Evolutionary conservation across 2,797 vertebrate genomes (phyloP), one percentile per base, ranked within the genome.

Genomic region (Serranus cabrilla): DNA sequence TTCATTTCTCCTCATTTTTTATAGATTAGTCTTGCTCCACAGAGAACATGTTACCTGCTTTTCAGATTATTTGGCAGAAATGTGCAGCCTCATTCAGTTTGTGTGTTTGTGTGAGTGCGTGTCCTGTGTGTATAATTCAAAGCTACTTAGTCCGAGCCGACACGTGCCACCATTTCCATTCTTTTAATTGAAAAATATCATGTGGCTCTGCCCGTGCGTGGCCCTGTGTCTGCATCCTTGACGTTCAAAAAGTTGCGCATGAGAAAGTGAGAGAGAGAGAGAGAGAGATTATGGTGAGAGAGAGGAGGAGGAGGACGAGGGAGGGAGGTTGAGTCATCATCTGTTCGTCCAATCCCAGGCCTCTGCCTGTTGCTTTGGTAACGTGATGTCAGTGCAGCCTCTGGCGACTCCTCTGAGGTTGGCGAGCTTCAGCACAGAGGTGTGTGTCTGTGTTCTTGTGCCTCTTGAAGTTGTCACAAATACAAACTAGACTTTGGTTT

Each of bases 311-410:
- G 76, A 81, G 59, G 52, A 80, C 2, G 75, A 86, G 82, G 71
- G 80, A 88, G 86, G 65, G 76, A 74, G 74, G 81, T 90, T 93
- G 91, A 93, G 87, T 93, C 91, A 92, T 90, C 88, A 60, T 76
- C 60, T 56, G 69, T 67, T 88, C 25, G 16, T 77, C 90, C 91
- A 93, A 92, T 93, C 90, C 46, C 76, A 60, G 73, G 54, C 16
- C 55, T 88, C 81, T 81, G 90, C 90, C 89, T 91, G 92, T 93
- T 93, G 91, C 92, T 93, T 90, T 93, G 92, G 92, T 90, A 92
- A 93, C 92, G 52, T 91, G 88, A 92, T 91, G 90, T 93, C 89
- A 91, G 82, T 77, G 87, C 84, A 88, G 87, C 87, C 78, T 86
- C 81, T 69, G 81, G 89, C 74, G 70, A 89, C 74, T 90, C 88